phyloP scores from a whole-genome alignment of 1,140 invertebrate species.

The Psix sp. region DNA sequence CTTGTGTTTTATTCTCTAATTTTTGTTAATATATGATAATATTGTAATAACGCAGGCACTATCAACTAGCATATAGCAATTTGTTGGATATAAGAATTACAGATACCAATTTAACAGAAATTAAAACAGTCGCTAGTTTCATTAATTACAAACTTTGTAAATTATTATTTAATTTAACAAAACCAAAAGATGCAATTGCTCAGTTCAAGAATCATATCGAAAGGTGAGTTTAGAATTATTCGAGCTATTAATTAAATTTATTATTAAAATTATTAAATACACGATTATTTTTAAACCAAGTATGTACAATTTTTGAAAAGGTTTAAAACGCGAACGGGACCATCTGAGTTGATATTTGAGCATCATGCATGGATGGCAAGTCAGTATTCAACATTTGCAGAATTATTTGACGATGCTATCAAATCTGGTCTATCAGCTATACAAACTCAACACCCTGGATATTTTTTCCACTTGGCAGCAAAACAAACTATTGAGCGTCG shows the following conservation, averaged over 20 bases:
- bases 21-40: constrained; percentile 27
- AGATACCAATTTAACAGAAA: constrained; percentile 94
- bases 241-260: constrained; percentile 4
- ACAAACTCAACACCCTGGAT: constrained; percentile 97
- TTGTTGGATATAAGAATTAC: constrained; percentile 90
- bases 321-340: constrained; percentile 87
- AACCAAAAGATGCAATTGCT: constrained; percentile 94
- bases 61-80: constrained; percentile 93
- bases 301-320: constrained; percentile 54
- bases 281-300: too few species aligned
- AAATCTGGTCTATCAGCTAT: constrained; percentile 91
- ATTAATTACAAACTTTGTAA: constrained; percentile 97
- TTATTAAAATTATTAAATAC: too few species aligned
- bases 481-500: constrained; percentile 89
- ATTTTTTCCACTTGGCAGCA: constrained; percentile 96
- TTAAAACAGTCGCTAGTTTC: constrained; percentile 95
- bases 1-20: constrained; percentile 1
- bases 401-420: constrained; percentile 96
- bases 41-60: constrained; percentile 88
- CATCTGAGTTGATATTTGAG: constrained; percentile 92
- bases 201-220: constrained; percentile 95
- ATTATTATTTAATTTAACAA: constrained; percentile 90
- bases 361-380: constrained; percentile 98
- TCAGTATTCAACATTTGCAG: constrained; percentile 94
- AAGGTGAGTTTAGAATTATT: constrained; percentile 68